These are phyloP conservation scores for Ageneiosus marmoratus DNA, from an alignment of 2,113 vertebrate species.

Conservation along the genomic window DNA sequence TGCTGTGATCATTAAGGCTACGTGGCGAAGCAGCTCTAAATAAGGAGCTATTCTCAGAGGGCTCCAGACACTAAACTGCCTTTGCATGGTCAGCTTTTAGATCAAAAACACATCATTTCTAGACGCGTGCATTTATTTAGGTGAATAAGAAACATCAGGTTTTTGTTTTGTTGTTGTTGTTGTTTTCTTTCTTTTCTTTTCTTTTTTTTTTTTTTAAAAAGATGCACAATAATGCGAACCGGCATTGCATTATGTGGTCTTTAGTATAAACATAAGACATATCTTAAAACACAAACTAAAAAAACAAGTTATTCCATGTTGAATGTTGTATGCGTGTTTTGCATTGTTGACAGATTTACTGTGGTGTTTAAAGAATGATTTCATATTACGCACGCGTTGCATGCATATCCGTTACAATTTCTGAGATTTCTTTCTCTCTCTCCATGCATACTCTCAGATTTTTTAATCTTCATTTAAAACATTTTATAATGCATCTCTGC, in stretches of 20 bases:
- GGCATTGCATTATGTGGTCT: background rate
- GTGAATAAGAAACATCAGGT: background rate
- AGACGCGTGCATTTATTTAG: background rate
- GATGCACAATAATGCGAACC: no score
- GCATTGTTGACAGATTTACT: background rate
- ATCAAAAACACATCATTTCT: background rate
- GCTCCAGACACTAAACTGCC: constrained; percentile 20
- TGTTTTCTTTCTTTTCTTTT: background rate
- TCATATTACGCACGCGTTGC: background rate
- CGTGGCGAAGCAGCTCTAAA: constrained; percentile 44
- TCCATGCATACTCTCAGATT: background rate
- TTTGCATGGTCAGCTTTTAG: constrained; percentile 1
- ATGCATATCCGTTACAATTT: background rate
- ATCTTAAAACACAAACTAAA: background rate
- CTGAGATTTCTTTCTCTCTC: no score
- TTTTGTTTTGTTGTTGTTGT: background rate
- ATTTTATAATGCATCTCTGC: no score
- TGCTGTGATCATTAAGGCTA: constrained; percentile 45
- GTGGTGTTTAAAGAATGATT: background rate
- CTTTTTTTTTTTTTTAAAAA: background rate
- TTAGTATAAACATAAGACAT: background rate
- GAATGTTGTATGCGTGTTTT: background rate
- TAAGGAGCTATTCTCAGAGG: constrained; percentile 52
- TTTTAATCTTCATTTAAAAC: background rate
- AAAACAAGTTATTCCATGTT: background rate